Evolutionary conservation across 2,888 invertebrate genomes (phyloP).

Genomic region (Elegia similella): DNA sequence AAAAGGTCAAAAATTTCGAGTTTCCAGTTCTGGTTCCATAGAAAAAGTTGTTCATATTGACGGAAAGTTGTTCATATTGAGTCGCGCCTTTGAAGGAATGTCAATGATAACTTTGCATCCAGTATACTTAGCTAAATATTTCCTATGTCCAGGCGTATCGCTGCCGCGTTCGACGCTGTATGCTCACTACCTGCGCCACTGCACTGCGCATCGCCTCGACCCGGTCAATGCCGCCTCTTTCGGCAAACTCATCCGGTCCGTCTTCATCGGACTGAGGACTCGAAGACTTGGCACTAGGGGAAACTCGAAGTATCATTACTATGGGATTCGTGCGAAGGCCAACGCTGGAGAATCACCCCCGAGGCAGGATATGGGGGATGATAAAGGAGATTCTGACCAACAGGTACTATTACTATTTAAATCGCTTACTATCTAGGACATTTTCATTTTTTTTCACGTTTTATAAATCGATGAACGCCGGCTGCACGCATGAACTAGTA

Average conservation of each 20-base stretch:
- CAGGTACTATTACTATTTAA: constrained; percentile 34
- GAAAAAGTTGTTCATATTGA: no score
- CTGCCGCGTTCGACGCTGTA: constrained; percentile 97
- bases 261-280: constrained; percentile 97
- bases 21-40: no score
- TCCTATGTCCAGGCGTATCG: constrained; percentile 84
- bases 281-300: constrained; percentile 97
- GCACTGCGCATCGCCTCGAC: constrained; percentile 94
- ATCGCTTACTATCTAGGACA: not conserved
- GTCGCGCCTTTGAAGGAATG: no score
- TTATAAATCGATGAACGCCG: no score
- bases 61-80: no score
- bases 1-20: no score
- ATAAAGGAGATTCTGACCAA: constrained; percentile 42
- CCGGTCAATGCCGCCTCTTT: constrained; percentile 99
- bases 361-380: constrained; percentile 34
- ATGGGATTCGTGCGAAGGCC: constrained; percentile 97
- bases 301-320: constrained; percentile 99
- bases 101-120: no score
- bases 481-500: no score
- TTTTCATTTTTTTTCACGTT: no score
- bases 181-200: constrained; percentile 98
- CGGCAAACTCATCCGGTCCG: constrained; percentile 98
- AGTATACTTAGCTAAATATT: not conserved
- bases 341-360: constrained; percentile 29